Conservation (phyloP, 2,888 invertebrate genomes). For the Creontiades dilutus region DNA sequence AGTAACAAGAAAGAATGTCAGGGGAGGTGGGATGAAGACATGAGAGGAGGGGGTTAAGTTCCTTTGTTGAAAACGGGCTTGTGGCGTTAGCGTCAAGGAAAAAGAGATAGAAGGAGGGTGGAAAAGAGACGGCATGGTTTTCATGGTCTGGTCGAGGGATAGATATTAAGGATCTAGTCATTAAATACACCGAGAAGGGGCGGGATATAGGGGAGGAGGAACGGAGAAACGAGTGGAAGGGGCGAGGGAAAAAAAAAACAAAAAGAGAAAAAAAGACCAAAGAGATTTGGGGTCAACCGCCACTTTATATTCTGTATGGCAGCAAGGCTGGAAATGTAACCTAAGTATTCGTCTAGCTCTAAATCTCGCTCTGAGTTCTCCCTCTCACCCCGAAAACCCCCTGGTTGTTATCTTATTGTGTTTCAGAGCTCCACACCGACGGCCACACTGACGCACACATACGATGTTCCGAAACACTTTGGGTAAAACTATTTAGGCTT, state of each 20-base stretch:
- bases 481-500: constrained; percentile 67
- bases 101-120: constrained; percentile 15
- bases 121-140: constrained; percentile 41
- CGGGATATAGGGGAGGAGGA: background rate
- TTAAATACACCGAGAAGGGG: constrained; percentile 30
- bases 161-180: constrained; percentile 52
- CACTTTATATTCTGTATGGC: constrained; percentile 70
- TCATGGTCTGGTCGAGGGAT: constrained; percentile 41
- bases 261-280: constrained; percentile 39
- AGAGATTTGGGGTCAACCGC: constrained; percentile 72
- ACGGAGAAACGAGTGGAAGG: background rate
- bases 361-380: constrained; percentile 60
- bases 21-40: background rate
- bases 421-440: constrained; percentile 46
- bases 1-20: background rate
- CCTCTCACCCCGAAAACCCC: constrained; percentile 27
- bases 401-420: constrained; percentile 64
- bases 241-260: constrained; percentile 21
- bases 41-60: background rate
- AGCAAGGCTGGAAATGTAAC: constrained; percentile 61
- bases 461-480: constrained; percentile 66
- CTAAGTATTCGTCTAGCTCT: constrained; percentile 66
- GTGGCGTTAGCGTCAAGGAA: constrained; percentile 29
- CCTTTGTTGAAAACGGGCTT: constrained; percentile 15
- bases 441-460: constrained; percentile 13